phyloP scores from a whole-genome alignment of 2,888 invertebrate species.

The Sabellastarte sp. region DNA sequence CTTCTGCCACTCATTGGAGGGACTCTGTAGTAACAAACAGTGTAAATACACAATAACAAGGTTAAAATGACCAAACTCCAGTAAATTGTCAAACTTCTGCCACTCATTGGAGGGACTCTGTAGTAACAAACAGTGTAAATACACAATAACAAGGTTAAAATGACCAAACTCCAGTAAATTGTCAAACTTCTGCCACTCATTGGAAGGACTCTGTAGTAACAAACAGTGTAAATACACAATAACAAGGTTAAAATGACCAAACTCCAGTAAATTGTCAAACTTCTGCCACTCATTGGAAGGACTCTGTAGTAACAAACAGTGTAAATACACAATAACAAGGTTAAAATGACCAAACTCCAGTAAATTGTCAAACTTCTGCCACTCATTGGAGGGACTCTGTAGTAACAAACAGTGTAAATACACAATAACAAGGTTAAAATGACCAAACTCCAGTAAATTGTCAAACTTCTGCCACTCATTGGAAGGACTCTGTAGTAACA shows the following conservation, averaged over 20 bases:
- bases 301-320: conserved; percentile 18
- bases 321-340: too few relatives aligned
- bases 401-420: conserved; percentile 5
- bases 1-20: conserved; percentile 49
- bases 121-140: conserved; percentile 1
- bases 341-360: conserved; percentile 58
- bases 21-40: conserved; percentile 18
- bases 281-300: conserved; percentile 48
- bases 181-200: conserved; percentile 56
- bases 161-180: conserved; percentile 55
- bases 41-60: neutral
- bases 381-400: conserved; percentile 35
- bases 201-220: conserved; percentile 17
- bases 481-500: conserved; percentile 17
- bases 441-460: conserved; percentile 55
- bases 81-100: conserved; percentile 55
- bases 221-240: too few relatives aligned
- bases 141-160: neutral
- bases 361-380: conserved; percentile 56
- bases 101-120: conserved; percentile 37
- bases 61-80: conserved; percentile 50
- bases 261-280: conserved; percentile 56
- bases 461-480: conserved; percentile 56
- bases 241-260: too few relatives aligned
- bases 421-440: too few relatives aligned